These are phyloP conservation scores for Pristionchus fissidentatus DNA, from an alignment of 2,888 invertebrate genomes.

Conservation along the genomic window DNA sequence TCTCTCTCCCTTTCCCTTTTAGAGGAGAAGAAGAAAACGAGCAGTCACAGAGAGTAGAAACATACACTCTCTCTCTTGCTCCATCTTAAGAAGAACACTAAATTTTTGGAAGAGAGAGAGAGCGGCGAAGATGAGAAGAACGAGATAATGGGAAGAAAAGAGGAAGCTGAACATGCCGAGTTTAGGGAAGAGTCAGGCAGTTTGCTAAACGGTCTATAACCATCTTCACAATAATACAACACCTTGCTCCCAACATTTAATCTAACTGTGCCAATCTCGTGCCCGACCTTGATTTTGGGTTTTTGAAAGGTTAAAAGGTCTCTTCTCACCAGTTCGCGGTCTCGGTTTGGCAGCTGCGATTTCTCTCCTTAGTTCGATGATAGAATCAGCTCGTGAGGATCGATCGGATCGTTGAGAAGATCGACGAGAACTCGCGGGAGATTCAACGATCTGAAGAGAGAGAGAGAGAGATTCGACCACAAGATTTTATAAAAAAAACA, in stretches of 20 bases:
- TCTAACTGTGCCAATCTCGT: no score
- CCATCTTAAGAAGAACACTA: neutral
- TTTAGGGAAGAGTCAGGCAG: no score
- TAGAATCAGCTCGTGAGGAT: neutral
- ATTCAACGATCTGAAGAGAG: constrained; percentile 12
- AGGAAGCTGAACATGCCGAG: no score
- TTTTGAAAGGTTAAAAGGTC: no score
- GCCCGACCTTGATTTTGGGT: no score
- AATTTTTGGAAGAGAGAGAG: no score
- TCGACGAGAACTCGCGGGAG: constrained; percentile 3
- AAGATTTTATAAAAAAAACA: no score
- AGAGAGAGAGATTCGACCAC: no score
- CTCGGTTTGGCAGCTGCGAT: constrained; percentile 21
- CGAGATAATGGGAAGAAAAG: constrained; percentile 37
- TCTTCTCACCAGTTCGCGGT: neutral
- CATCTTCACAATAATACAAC: no score
- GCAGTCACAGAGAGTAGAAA: constrained; percentile 18
- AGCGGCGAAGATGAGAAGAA: neutral
- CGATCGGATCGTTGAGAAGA: constrained; percentile 14
- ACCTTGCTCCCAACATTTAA: no score
- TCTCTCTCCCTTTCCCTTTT: constrained; percentile 34
- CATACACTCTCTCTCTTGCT: constrained; percentile 37
- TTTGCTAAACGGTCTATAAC: no score
- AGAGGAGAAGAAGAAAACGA: constrained; percentile 32
- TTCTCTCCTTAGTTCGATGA: constrained; percentile 4